phyloP scores from a whole-genome alignment of 2,113 vertebrate species.

The Arvicanthis niloticus region DNA sequence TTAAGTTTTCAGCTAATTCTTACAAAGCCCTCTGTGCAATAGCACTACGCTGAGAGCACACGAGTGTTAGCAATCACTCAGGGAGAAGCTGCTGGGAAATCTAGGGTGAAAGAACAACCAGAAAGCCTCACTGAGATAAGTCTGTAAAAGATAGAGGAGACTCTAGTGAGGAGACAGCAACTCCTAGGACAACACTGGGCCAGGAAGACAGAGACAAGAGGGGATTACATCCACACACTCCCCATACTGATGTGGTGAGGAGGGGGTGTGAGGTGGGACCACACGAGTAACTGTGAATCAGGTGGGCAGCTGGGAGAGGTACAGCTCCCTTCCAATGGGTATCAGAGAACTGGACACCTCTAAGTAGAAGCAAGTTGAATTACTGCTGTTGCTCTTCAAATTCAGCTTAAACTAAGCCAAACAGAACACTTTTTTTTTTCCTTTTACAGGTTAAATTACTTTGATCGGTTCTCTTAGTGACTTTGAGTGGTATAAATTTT shows the following conservation, averaged over 20 bases:
- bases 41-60: neutral
- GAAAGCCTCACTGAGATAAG: neutral
- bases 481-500: slow-evolving; percentile 36
- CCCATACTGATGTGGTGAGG: neutral
- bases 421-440: neutral
- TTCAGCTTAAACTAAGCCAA: neutral
- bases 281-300: too few species aligned
- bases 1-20: neutral
- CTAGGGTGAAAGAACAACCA: neutral
- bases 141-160: neutral
- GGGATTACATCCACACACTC: neutral
- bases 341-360: neutral
- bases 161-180: neutral
- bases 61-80: neutral
- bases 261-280: too few species aligned
- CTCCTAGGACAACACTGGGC: neutral
- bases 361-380: neutral
- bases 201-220: neutral
- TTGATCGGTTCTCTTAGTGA: slow-evolving; percentile 21
- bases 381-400: neutral
- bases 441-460: slow-evolving; percentile 11
- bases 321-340: neutral
- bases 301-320: neutral
- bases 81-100: neutral
- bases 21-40: neutral